phyloP scores from a whole-genome alignment of 1,140 invertebrate species.

The Drosophila hydei region DNA sequence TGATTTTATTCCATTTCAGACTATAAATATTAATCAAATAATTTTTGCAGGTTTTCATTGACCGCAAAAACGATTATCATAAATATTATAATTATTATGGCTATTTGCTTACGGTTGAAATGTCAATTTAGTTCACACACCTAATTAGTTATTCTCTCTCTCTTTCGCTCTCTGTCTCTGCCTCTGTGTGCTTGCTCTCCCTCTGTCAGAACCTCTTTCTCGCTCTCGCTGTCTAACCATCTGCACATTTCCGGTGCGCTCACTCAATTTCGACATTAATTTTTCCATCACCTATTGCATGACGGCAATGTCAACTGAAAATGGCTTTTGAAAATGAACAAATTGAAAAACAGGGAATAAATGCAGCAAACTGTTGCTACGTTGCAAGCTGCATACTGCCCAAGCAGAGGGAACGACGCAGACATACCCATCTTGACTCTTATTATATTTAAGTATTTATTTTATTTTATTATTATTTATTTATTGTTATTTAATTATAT shows the following conservation, averaged over 20 bases:
- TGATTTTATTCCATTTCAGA: neutral
- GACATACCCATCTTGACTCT: neutral
- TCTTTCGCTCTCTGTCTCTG: neutral
- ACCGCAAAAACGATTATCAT: constrained; percentile 7
- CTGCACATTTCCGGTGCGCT: neutral
- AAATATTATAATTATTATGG: constrained; percentile 4
- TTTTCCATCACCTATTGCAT: constrained; percentile 10
- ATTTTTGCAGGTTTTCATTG: constrained; percentile 1
- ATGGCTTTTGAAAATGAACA: neutral
- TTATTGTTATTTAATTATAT: too few species aligned
- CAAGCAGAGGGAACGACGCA: neutral
- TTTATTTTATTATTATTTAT: too few species aligned
- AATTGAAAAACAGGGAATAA: constrained; percentile 5
- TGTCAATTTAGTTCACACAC: constrained; percentile 33
- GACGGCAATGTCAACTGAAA: constrained; percentile 12
- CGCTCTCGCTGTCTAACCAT: neutral
- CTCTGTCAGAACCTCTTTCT: neutral
- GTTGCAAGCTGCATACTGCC: too few species aligned
- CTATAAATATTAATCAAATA: constrained; percentile 11
- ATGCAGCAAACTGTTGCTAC: neutral
- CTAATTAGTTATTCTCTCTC: constrained; percentile 27
- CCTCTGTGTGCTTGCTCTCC: neutral
- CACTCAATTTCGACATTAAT: constrained; percentile 6
- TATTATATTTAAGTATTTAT: too few species aligned
- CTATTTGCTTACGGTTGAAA: constrained; percentile 4